Evolutionary conservation across 2,888 invertebrate species (phyloP).

Genomic region (Blastobasis adustella): DNA sequence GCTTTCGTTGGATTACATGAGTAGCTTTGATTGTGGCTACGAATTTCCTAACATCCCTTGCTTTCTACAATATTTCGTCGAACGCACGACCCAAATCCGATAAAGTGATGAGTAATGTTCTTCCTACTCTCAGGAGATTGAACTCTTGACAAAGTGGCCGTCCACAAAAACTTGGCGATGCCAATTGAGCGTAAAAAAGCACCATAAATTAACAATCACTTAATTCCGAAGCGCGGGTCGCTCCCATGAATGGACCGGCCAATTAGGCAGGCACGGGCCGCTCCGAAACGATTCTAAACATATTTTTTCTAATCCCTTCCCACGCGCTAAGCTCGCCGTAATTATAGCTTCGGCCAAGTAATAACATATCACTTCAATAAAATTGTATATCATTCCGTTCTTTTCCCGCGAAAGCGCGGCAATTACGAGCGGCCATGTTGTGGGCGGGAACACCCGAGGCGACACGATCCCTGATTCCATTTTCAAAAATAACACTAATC

Average conservation of each 20-base stretch:
- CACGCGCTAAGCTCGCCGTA: constrained; percentile 65
- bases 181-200: constrained; percentile 15
- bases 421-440: constrained; percentile 71
- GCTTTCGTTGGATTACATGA: too few species aligned
- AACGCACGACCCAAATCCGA: too few species aligned
- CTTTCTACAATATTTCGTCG: too few species aligned
- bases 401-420: constrained; percentile 54
- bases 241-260: constrained; percentile 46
- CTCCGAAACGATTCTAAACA: constrained; percentile 38
- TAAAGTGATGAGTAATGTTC: too few species aligned
- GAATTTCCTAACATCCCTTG: too few species aligned
- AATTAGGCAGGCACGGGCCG: constrained; percentile 69
- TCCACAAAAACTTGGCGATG: not conserved
- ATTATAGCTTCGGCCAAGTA: constrained; percentile 67
- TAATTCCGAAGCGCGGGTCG: constrained; percentile 38
- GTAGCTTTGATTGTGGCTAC: too few species aligned
- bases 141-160: too few species aligned
- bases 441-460: constrained; percentile 69
- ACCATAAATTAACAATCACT: constrained; percentile 41
- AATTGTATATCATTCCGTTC: constrained; percentile 71
- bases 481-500: constrained; percentile 73
- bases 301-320: constrained; percentile 71
- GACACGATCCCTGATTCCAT: constrained; percentile 70
- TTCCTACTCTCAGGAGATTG: too few species aligned
- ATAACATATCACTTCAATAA: constrained; percentile 73